Evolutionary conservation across 1,140 invertebrate genomes (phyloP).

Genomic region (Drosophila mojavensis): DNA sequence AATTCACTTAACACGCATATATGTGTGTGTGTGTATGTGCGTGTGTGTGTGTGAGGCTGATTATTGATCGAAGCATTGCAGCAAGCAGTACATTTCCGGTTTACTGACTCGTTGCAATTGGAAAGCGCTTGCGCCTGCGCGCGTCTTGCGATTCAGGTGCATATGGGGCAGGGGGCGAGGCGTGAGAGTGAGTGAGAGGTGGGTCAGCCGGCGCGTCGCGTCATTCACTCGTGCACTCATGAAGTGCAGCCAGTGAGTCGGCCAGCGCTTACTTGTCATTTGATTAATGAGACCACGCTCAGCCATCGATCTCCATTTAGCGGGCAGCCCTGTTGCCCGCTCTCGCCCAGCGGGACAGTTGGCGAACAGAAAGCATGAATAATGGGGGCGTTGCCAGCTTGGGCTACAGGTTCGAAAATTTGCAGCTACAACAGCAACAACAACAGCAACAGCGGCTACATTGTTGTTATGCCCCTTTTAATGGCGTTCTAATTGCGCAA

Average conservation of each 20-base stretch:
- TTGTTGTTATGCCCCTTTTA: conserved; percentile 51
- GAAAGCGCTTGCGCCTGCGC: conserved; percentile 62
- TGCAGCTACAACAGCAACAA: conserved; percentile 16
- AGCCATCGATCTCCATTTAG: conserved; percentile 83
- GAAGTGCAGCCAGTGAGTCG: conserved; percentile 30
- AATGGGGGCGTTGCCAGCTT: conserved; percentile 71
- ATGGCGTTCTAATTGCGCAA: conserved; percentile 56
- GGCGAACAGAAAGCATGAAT: conserved; percentile 61
- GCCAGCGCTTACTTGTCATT: conserved; percentile 74
- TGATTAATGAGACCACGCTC: conserved; percentile 84
- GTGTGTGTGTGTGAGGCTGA: conserved; percentile 8
- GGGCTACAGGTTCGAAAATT: conserved; percentile 42
- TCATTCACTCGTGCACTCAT: conserved; percentile 43
- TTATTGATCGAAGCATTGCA: conserved; percentile 72
- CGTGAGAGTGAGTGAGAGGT: background rate
- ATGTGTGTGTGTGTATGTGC: background rate
- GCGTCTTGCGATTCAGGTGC: conserved; percentile 61
- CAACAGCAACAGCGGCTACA: background rate
- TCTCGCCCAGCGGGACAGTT: conserved; percentile 23
- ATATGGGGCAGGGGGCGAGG: background rate
- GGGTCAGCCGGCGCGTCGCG: conserved; percentile 28
- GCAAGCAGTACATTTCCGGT: conserved; percentile 77
- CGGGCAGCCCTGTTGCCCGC: conserved; percentile 29
- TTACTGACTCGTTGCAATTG: conserved; percentile 71
- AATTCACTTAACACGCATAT: conserved; percentile 48